phyloP scores from a whole-genome alignment of 2,113 vertebrate species.

The Neolamprologus brichardi region DNA sequence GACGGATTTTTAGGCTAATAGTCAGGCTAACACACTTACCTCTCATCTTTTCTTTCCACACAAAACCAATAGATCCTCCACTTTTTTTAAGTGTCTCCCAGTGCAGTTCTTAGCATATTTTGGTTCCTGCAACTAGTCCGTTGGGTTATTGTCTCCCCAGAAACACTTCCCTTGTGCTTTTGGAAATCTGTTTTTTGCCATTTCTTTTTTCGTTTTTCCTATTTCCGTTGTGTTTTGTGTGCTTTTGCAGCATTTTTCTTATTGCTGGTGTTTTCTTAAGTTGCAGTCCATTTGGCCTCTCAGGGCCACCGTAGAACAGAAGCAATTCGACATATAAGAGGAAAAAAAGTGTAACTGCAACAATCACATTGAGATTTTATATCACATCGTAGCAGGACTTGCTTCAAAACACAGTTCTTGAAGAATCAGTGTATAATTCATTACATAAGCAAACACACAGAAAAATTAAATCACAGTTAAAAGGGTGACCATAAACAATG shows the following conservation, averaged over 20 bases:
- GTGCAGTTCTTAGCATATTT: background rate
- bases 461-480: slow-evolving; percentile 2
- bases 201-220: background rate
- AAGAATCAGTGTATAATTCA: background rate
- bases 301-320: background rate
- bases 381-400: background rate
- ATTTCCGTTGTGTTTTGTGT: background rate
- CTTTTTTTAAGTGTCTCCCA: background rate
- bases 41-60: background rate
- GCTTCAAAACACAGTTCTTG: background rate
- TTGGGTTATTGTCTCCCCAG: background rate
- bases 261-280: background rate
- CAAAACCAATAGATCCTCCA: background rate
- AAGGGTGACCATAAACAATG: background rate
- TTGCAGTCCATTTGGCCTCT: background rate
- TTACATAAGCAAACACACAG: background rate
- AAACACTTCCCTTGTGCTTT: background rate
- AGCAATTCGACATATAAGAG: background rate
- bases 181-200: background rate
- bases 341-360: background rate
- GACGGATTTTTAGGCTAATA: background rate
- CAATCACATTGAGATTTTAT: background rate
- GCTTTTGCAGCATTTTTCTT: background rate
- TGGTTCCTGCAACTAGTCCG: background rate
- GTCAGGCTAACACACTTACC: background rate